Conservation (phyloP, 2,113 vertebrate genomes). For the Theropithecus gelada region DNA sequence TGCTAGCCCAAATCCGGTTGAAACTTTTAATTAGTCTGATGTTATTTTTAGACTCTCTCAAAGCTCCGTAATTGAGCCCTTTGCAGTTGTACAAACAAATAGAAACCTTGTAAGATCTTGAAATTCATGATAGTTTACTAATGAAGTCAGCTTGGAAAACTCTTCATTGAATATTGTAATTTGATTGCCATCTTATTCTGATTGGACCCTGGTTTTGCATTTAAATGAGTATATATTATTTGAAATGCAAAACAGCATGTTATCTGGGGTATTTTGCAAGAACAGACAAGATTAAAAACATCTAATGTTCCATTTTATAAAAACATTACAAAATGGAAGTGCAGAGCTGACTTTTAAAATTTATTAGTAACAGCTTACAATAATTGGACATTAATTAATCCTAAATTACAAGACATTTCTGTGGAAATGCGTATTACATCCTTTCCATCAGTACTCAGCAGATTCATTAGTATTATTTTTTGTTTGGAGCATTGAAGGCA, state of each 20-base stretch:
- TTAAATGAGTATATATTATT: conserved; percentile 82
- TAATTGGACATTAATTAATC: conserved; percentile 78
- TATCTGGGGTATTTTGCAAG: conserved; percentile 81
- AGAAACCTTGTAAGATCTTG: conserved; percentile 81
- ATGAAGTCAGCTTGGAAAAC: conserved; percentile 82
- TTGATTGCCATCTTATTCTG: conserved; percentile 85
- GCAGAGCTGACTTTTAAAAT: conserved; percentile 74
- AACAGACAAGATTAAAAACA: conserved; percentile 81
- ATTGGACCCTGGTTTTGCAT: conserved; percentile 85
- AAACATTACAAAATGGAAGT: conserved; percentile 79
- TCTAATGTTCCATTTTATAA: conserved; percentile 81
- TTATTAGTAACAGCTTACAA: conserved; percentile 75
- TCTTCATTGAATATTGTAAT: conserved; percentile 84
- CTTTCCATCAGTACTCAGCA: conserved; percentile 52
- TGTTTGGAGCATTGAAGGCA: conserved; percentile 9
- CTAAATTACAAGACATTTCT: conserved; percentile 75
- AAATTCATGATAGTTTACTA: conserved; percentile 84
- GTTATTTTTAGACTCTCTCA: conserved; percentile 83
- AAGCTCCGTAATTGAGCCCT: conserved; percentile 81
- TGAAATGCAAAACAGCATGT: conserved; percentile 82
- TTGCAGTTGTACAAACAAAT: conserved; percentile 83
- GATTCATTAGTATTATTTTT: conserved; percentile 71
- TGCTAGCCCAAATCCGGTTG: conserved; percentile 72
- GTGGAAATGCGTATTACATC: conserved; percentile 66
- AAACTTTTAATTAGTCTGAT: conserved; percentile 83